Percentiles rank a stretch among this genome's conserved stretches.
Conservation (phyloP, 2,888 invertebrate species). For the Machimus rusticus region DNA sequence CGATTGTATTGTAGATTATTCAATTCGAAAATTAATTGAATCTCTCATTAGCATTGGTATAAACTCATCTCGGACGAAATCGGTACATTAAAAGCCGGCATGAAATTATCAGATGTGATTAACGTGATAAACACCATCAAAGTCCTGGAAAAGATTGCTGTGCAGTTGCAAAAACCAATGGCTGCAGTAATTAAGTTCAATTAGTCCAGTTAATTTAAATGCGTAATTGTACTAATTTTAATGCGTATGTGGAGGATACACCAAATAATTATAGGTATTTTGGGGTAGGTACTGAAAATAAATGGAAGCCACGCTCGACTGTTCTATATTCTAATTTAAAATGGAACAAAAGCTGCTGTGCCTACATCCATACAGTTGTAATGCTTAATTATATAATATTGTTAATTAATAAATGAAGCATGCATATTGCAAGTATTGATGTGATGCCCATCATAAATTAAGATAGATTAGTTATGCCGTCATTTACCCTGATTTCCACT, state of each 20-base stretch:
- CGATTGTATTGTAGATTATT: not conserved
- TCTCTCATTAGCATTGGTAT: not conserved
- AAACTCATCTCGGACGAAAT: not conserved
- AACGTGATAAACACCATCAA: not conserved
- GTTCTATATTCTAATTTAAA: not conserved
- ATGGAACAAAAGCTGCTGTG: not conserved
- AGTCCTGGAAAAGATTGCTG: not conserved
- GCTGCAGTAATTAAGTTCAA: not conserved
- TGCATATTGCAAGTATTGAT: too few species aligned
- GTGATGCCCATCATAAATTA: too few species aligned
- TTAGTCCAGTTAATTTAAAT: slow-evolving; percentile 1
- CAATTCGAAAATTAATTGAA: not conserved
- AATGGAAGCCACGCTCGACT: not conserved
- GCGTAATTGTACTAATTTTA: not conserved
- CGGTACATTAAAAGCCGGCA: not conserved
- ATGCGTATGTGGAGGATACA: not conserved
- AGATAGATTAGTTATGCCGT: too few species aligned
- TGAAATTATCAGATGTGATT: not conserved
- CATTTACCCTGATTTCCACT: too few species aligned
- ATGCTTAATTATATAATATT: not conserved
- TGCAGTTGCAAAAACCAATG: not conserved
- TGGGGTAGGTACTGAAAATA: not conserved
- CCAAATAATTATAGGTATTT: not conserved
- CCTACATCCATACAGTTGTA: not conserved
- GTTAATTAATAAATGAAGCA: too few species aligned